A percentile compares a stretch with the other conserved stretches of the same genome.
phyloP scores from a whole-genome alignment of 2,797 vertebrate genomes.

The Onychomys torridus region DNA sequence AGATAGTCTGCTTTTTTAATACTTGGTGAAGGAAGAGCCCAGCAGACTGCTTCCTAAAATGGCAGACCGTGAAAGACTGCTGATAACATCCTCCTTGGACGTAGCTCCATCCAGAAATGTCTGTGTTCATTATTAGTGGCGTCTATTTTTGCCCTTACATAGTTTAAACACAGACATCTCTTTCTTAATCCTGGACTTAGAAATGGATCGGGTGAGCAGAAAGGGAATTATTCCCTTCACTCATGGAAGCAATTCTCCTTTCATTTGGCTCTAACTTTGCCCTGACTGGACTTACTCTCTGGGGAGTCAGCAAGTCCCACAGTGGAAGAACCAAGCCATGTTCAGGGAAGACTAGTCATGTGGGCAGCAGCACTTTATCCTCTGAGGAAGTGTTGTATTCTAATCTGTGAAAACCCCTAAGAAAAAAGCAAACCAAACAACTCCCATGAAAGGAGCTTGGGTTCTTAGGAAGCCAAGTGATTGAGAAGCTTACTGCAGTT shows the following conservation, averaged over 20 bases:
- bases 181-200: neutral
- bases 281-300: neutral
- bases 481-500: neutral
- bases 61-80: neutral
- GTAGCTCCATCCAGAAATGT: neutral
- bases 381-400: neutral
- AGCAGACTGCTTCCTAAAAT: slow-evolving; percentile 8
- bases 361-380: neutral
- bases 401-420: neutral
- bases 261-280: neutral
- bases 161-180: neutral
- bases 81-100: neutral
- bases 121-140: neutral
- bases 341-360: neutral
- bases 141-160: neutral
- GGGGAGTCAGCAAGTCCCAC: neutral
- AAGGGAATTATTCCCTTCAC: neutral
- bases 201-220: neutral
- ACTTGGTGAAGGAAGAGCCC: neutral
- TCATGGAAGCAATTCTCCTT: neutral
- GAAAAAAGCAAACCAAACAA: neutral
- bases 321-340: neutral
- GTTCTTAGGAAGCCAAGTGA: neutral
- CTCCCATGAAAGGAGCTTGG: neutral
- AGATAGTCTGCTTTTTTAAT: neutral